Evolutionary conservation across 2,888 invertebrate species (phyloP), one percentile per base, ranked within the genome.

Genomic region (Latheticus oryzae): DNA sequence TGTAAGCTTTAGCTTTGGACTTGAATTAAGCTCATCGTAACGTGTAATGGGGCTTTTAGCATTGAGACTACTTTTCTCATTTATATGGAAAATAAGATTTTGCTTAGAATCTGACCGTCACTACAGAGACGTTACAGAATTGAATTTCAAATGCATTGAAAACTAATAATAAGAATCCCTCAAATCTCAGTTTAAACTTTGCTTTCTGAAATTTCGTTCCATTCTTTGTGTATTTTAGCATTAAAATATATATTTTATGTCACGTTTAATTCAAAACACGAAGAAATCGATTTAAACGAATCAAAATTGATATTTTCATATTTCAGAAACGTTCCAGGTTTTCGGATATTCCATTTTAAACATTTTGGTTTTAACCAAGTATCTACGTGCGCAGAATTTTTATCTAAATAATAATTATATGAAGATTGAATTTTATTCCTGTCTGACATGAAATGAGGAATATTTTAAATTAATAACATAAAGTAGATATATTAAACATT

Each of bases 271-370:
- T 11, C 11, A 28, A 7, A n/a, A 21, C 23, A 30, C 15, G 21
- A 47, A 35, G 9, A 13, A 23, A 32, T 3, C 17, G 5, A 5
- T 43, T 42, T 43, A 43, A 4, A 43, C 16, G 42, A 45, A 47
- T 35, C 35, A 23, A 47, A 35, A 35, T 47, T 45, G n/a, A 45
- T 13, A 35, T 47, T 47, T 47, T 47, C 35, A 35, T 35, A 47
- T 47, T 47, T 35, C 47, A 30, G 32, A 8, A 45, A 35, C 24
- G 30, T 35, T 17, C 47, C 17, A 32, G 32, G 19, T 28, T 32
- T 45, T 32, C 45, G 17, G 32, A 45, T 45, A 26, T 42, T 26
- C 32, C 30, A 19, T 45, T 45, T 45, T 45, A 45, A 45, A 19
- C 45, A 30, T 38, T 38, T 38, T 23, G 23, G 38, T 12, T 38